Conservation (phyloP, 2,888 invertebrate genomes). For the Cryptus armator region DNA sequence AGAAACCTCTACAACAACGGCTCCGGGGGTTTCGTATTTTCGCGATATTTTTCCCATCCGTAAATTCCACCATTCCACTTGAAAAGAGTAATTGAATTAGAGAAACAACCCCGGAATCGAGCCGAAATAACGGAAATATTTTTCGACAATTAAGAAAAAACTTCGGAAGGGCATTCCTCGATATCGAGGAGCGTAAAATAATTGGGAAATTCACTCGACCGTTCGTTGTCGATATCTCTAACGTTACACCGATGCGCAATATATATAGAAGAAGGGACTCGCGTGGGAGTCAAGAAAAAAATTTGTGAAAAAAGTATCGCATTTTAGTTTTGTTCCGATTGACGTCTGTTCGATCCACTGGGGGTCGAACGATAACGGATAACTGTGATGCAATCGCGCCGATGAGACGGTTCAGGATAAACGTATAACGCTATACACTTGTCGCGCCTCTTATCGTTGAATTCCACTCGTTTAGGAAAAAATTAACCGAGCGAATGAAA, state of each 20-base stretch:
- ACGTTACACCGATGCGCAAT: too few species aligned
- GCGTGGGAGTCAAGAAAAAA: too few species aligned
- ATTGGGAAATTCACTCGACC: neutral
- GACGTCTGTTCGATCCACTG: conserved; percentile 60
- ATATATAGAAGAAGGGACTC: too few species aligned
- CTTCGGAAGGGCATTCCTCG: neutral
- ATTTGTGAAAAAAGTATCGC: too few species aligned
- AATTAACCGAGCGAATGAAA: too few species aligned
- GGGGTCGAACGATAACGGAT: conserved; percentile 64
- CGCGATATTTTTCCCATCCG: neutral
- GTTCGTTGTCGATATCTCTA: too few species aligned
- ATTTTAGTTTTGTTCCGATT: conserved; percentile 35
- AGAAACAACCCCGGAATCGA: neutral
- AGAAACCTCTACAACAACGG: too few species aligned
- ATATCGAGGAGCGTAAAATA: neutral
- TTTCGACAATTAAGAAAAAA: neutral
- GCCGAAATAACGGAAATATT: neutral
- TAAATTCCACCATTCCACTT: neutral
- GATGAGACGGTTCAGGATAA: neutral
- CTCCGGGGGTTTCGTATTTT: too few species aligned
- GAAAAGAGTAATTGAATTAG: neutral
- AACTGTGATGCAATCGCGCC: conserved; percentile 41
- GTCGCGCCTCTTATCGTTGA: too few species aligned
- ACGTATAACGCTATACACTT: too few species aligned
- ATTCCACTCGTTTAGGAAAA: too few species aligned